Evolutionary conservation across 35 echinoderm and acorn worm species (phyloP).

Genomic region (Eucidaris tribuloides): DNA sequence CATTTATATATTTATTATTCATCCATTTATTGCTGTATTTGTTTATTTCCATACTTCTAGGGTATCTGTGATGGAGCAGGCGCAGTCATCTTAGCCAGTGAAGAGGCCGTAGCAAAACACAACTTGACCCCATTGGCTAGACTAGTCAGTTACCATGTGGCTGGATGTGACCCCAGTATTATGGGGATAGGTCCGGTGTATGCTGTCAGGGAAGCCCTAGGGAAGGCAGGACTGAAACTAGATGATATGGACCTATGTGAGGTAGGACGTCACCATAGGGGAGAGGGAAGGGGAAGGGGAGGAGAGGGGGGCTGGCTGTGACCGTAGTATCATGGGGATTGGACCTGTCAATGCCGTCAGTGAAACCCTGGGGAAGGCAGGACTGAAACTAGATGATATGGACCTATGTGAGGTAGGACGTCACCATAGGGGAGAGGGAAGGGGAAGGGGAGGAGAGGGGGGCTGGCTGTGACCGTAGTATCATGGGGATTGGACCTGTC

Average conservation of each 20-base stretch:
- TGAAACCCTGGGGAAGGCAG: slow-evolving; percentile 74
- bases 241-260: slow-evolving; percentile 91
- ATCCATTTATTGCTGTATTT: too few relatives aligned
- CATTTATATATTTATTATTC: too few relatives aligned
- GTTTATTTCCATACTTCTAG: slow-evolving; percentile 17
- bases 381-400: slow-evolving; percentile 78
- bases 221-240: slow-evolving; percentile 72
- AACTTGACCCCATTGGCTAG: slow-evolving; percentile 80
- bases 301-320: slow-evolving; percentile 89
- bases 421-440: too few relatives aligned
- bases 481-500: slow-evolving; percentile 98
- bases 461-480: slow-evolving; percentile 87
- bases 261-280: too few relatives aligned
- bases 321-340: slow-evolving; percentile 97
- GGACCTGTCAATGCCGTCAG: slow-evolving; percentile 78
- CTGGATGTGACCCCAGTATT: slow-evolving; percentile 90
- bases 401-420: slow-evolving; percentile 75
- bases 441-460: too few relatives aligned
- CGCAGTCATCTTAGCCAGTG: slow-evolving; percentile 84
- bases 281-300: too few relatives aligned
- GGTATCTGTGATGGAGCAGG: slow-evolving; percentile 98
- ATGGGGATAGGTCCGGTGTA: slow-evolving; percentile 98
- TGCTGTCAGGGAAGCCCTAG: slow-evolving; percentile 65
- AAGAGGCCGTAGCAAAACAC: slow-evolving; percentile 88
- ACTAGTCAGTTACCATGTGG: slow-evolving; percentile 84